phyloP scores from a whole-genome alignment of 2,113 vertebrate species.

The Corydoras sp. region DNA sequence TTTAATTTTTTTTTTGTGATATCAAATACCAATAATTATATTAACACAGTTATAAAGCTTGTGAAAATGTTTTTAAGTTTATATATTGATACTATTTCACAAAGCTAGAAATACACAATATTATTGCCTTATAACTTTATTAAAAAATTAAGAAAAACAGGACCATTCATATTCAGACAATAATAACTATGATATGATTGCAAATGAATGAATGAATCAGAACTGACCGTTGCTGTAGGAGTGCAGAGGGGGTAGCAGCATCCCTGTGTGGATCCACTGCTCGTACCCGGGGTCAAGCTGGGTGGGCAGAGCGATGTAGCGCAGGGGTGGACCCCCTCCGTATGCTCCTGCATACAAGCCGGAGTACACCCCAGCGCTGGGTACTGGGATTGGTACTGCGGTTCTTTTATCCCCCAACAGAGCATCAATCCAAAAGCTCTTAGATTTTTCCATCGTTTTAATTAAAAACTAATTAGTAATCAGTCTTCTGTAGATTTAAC shows the following conservation, averaged over 20 bases:
- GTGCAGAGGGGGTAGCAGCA: not conserved
- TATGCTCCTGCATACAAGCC: not conserved
- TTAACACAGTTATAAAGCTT: too few relatives aligned
- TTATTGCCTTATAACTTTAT: too few relatives aligned
- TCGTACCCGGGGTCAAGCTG: not conserved
- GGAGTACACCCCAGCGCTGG: not conserved
- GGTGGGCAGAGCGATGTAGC: not conserved
- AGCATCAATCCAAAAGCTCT: not conserved
- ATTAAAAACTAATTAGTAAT: too few relatives aligned
- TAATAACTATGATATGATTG: not conserved
- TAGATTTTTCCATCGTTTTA: not conserved
- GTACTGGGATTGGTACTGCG: not conserved
- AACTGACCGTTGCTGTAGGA: not conserved
- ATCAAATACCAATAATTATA: too few relatives aligned
- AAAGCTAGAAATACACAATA: too few relatives aligned
- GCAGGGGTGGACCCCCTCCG: not conserved
- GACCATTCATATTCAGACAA: too few relatives aligned
- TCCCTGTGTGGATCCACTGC: not conserved
- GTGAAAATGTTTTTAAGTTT: too few relatives aligned
- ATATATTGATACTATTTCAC: too few relatives aligned
- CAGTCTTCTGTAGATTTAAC: too few relatives aligned
- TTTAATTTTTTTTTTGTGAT: too few relatives aligned
- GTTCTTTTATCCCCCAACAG: not conserved
- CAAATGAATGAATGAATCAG: not conserved
- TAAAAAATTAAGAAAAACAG: too few relatives aligned